phyloP scores from a whole-genome alignment of 2,888 invertebrate species.

The Vandiemenella viatica region DNA sequence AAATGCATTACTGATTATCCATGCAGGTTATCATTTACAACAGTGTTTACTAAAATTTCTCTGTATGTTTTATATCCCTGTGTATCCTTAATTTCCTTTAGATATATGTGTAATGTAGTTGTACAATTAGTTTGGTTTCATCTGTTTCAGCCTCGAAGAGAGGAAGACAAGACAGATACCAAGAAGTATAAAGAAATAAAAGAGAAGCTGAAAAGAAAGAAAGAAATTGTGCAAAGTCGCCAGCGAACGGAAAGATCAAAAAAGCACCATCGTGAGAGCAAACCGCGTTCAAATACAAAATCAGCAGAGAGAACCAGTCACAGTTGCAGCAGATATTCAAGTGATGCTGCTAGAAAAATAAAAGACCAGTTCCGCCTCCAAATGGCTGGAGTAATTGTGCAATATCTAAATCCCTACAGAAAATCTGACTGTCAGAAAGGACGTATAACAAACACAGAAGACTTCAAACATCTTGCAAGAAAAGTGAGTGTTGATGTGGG shows the following conservation, averaged over 20 bases:
- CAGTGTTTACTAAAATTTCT: too few relatives aligned
- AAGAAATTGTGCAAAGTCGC: conserved; percentile 29
- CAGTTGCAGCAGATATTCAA: conserved; percentile 34
- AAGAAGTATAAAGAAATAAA: conserved; percentile 66
- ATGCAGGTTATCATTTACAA: too few relatives aligned
- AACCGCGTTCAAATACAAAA: conserved; percentile 8
- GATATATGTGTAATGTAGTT: too few relatives aligned
- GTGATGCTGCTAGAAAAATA: conserved; percentile 47
- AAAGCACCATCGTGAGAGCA: conserved; percentile 7
- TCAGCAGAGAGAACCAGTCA: conserved; percentile 23
- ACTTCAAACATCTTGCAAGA: conserved; percentile 86
- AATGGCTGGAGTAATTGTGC: conserved; percentile 59
- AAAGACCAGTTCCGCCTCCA: conserved; percentile 71
- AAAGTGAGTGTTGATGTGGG: conserved; percentile 55
- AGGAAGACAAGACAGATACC: conserved; percentile 60
- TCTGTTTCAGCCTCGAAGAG: conserved; percentile 52
- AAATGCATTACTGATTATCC: too few relatives aligned
- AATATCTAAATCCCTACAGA: conserved; percentile 75
- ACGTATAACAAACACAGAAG: conserved; percentile 73
- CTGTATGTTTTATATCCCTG: too few relatives aligned
- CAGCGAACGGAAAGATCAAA: conserved; percentile 8
- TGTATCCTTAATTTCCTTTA: too few relatives aligned
- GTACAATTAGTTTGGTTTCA: not conserved
- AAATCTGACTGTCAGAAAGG: conserved; percentile 72
- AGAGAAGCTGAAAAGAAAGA: conserved; percentile 50